A percentile compares a stretch with the other conserved stretches of the same genome.
phyloP scores from a whole-genome alignment of 2,113 vertebrate species.

The Sminthopsis crassicaudata region DNA sequence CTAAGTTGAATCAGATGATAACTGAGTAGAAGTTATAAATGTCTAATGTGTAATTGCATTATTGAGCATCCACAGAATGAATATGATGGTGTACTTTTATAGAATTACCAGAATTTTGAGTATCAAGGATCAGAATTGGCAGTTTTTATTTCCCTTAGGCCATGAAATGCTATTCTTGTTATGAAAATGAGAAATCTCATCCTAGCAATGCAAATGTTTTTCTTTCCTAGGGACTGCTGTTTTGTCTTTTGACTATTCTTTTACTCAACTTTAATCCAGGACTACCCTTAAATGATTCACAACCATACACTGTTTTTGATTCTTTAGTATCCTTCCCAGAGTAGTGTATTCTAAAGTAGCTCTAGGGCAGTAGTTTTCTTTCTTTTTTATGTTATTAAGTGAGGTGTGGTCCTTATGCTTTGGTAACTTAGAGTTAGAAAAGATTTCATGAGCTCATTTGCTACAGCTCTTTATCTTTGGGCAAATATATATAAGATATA shows the following conservation, averaged over 20 bases:
- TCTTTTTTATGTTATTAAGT: neutral
- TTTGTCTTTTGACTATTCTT: neutral
- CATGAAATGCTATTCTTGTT: neutral
- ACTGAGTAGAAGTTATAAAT: neutral
- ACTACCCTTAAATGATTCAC: neutral
- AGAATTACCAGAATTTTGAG: neutral
- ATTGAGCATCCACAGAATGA: neutral
- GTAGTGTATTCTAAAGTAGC: neutral
- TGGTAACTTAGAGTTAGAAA: neutral
- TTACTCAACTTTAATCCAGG: neutral
- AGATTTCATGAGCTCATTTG: neutral
- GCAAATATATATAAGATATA: no score
- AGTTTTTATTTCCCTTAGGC: neutral
- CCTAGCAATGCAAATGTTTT: neutral
- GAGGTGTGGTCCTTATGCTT: neutral
- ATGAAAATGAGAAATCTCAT: neutral
- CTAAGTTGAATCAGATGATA: neutral
- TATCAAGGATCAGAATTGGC: neutral
- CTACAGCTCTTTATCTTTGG: neutral
- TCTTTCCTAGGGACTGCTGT: neutral
- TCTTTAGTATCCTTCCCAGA: neutral
- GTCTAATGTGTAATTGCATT: neutral
- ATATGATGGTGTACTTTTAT: neutral
- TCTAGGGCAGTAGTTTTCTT: neutral
- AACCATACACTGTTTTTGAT: neutral